Percentiles rank a stretch among this genome's conserved stretches.
phyloP scores from a whole-genome alignment of 2,113 vertebrate genomes.

The Pyrgilauda ruficollis region DNA sequence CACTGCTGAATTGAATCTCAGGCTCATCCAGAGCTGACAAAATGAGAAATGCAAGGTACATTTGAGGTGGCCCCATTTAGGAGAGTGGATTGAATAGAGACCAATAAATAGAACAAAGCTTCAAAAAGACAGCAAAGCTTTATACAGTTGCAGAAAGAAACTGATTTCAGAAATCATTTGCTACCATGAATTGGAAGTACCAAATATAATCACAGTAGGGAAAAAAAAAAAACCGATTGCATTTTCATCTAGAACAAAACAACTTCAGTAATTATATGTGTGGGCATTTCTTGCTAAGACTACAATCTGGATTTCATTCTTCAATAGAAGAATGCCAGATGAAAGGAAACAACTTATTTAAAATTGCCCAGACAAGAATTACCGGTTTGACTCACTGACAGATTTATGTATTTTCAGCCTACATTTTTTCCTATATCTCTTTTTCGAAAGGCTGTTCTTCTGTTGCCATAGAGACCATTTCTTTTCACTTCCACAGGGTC shows the following conservation, averaged over 20 bases:
- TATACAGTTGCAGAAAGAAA: neutral
- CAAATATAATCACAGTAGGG: neutral
- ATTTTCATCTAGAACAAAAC: neutral
- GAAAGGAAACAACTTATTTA: constrained; percentile 40
- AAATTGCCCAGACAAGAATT: constrained; percentile 29
- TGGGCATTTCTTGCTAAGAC: neutral
- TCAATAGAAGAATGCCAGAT: neutral
- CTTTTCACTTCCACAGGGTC: neutral
- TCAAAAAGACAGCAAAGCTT: neutral
- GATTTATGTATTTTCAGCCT: constrained; percentile 29
- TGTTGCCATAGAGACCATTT: constrained; percentile 61
- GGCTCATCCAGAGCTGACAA: neutral
- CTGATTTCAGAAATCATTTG: neutral
- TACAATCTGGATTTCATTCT: neutral
- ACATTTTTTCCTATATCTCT: neutral
- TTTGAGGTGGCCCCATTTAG: neutral
- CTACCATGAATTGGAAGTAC: neutral
- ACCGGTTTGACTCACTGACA: neutral
- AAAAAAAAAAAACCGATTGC: neutral
- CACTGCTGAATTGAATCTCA: neutral
- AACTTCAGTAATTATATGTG: neutral
- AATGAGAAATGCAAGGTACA: neutral
- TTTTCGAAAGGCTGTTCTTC: constrained; percentile 5
- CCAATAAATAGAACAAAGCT: neutral
- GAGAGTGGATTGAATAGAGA: neutral